Evolutionary conservation across 2,113 vertebrate species (phyloP).

Genomic region (Plotosus lineatus): DNA sequence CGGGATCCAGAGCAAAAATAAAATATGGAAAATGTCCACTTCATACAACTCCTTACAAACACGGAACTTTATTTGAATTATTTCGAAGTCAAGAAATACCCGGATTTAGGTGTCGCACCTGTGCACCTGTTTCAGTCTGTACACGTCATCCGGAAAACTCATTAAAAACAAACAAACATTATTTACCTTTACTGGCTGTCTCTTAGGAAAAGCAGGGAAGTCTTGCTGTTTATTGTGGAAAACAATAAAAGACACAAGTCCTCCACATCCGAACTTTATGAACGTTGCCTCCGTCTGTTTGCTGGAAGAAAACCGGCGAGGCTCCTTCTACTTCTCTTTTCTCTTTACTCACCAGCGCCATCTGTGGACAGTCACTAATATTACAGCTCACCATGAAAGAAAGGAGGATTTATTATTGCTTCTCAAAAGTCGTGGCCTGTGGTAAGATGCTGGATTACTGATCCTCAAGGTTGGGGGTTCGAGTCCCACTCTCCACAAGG

Average conservation of each 20-base stretch:
- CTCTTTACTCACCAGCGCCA: conserved; percentile 1
- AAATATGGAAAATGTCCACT: background rate
- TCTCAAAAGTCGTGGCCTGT: too few relatives aligned
- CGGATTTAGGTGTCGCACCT: background rate
- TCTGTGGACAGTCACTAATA: background rate
- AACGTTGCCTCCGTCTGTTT: background rate
- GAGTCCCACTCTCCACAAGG: too few relatives aligned
- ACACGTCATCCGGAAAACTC: background rate
- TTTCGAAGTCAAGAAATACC: background rate
- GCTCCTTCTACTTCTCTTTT: conserved; percentile 5
- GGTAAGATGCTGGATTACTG: too few relatives aligned
- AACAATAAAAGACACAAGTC: background rate
- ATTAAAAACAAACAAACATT: background rate
- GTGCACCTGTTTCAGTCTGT: conserved; percentile 27
- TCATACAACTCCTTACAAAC: background rate
- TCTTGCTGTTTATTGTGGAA: background rate
- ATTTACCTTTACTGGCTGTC: background rate
- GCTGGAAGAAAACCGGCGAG: background rate
- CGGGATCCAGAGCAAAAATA: background rate
- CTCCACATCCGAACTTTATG: background rate
- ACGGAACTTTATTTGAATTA: background rate
- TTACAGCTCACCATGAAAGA: background rate
- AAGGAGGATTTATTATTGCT: too few relatives aligned
- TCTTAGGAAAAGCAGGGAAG: background rate
- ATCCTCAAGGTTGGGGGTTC: too few relatives aligned